Percentiles rank a stretch among this genome's conserved stretches.
Conservation (phyloP, 2,113 vertebrate species). For the Neotragus moschatus region DNA sequence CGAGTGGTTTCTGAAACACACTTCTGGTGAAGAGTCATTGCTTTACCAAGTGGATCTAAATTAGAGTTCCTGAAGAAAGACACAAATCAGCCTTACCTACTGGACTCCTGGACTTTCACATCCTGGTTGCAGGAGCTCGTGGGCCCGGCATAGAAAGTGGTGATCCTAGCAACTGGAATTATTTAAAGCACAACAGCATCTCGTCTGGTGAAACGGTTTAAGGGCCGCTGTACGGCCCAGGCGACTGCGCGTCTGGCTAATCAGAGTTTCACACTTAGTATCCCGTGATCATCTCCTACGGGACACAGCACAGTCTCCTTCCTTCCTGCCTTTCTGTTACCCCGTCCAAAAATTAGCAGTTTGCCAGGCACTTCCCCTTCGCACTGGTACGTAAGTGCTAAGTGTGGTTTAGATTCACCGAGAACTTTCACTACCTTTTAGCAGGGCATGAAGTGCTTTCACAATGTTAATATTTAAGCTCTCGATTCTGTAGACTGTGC, state of each 20-base stretch:
- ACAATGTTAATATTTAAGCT: background rate
- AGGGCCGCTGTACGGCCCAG: background rate
- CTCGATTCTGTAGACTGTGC: background rate
- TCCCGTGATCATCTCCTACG: background rate
- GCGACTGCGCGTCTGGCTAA: rapidly evolving
- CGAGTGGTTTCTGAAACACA: background rate
- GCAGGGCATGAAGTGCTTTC: background rate
- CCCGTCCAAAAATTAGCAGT: background rate
- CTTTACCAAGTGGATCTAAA: background rate
- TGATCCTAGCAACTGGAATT: too few species aligned
- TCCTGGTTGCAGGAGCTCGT: background rate
- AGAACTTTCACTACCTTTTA: background rate
- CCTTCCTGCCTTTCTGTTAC: background rate
- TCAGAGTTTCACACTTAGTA: background rate
- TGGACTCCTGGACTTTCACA: background rate
- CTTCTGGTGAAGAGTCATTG: background rate
- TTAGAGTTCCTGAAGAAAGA: background rate
- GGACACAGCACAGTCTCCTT: background rate
- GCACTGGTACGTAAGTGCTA: background rate
- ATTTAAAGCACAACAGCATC: background rate
- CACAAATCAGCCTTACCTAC: background rate
- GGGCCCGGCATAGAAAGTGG: rapidly evolving
- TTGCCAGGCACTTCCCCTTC: background rate
- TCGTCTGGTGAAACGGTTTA: background rate
- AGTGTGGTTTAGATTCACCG: background rate